Evolutionary conservation across 2,113 vertebrate genomes (phyloP), one percentile per base, ranked within the genome.

Genomic region (Orthonyx spaldingii): DNA sequence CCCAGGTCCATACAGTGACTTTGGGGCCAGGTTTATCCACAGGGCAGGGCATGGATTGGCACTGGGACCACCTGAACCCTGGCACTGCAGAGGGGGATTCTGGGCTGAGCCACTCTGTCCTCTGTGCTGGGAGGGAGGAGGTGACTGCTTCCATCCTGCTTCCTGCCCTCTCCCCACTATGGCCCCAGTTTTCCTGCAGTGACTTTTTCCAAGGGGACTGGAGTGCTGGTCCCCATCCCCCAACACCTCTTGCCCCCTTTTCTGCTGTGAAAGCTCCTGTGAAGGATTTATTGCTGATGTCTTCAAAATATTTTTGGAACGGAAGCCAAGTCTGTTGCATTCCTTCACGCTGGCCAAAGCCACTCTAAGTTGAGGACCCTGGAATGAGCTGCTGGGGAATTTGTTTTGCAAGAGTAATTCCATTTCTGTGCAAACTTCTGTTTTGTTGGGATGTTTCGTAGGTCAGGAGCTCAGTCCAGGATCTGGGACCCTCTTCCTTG

Each of bases 61-160:
- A 0, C 77, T 50, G 61, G 82, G 35, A 7, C 19, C 0, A 0
- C 4, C 10, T 6, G 10, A 14, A 12, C 22, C 4, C 24, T 3
- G 14, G 39, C 26, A 2, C 26, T 3, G 13, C 8, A 2, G 41
- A 24, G 18, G 9, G 19, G 33, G 14, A 10, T 1, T 2, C 70
- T 32, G 55, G 47, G 22, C 42, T 16, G 2, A 21, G 23, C 39
- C 11, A 5, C 26, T 35, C 46, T 3, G 8, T 42, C 23, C 2
- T 7, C 41, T 3, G 2, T 13, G 57, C 86, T 52, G 49, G 65
- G 12, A 69, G 37, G 35, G 30, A 63, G 42, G 77, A 56, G 26
- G 63, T 27, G 41, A 19, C 60, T 16, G 24, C 32, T 63, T 35
- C 82, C 2, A 3, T 60, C 49, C 70, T 2, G 0, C 56, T 66